These are phyloP conservation scores for Sinocyclocheilus rhinocerous DNA, from an alignment of 2,113 vertebrate genomes.

Conservation along the genomic window DNA sequence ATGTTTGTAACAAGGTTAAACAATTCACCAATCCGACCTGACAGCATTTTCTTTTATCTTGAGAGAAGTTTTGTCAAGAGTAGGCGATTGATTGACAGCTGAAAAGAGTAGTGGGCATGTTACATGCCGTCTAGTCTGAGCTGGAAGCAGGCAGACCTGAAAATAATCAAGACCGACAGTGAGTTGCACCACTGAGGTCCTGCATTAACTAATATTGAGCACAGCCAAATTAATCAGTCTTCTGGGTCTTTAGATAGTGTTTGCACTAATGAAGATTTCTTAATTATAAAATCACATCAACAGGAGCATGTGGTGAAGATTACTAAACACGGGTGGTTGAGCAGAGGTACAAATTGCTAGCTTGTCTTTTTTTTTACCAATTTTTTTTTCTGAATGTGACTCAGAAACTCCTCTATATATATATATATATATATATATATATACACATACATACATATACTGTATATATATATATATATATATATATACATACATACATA, in stretches of 20 bases:
- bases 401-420: too few species aligned
- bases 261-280: conserved; percentile 71
- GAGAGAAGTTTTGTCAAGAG: conserved; percentile 6
- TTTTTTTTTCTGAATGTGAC: background rate
- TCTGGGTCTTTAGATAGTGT: conserved; percentile 63
- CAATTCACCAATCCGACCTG: background rate
- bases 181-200: conserved; percentile 36
- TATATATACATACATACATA: too few species aligned
- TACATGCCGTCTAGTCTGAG: background rate
- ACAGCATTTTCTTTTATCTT: conserved; percentile 13
- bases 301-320: conserved; percentile 53
- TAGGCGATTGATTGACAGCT: conserved; percentile 37
- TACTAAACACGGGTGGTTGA: conserved; percentile 35
- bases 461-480: too few species aligned
- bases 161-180: conserved; percentile 41
- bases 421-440: too few species aligned
- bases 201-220: conserved; percentile 55
- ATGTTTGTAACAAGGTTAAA: background rate
- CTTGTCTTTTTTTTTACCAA: background rate
- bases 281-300: conserved; percentile 61
- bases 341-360: conserved; percentile 17
- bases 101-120: conserved; percentile 2
- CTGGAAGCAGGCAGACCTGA: conserved; percentile 12
- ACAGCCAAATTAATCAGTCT: conserved; percentile 58
- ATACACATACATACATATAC: too few species aligned